phyloP scores from a whole-genome alignment of 2,888 invertebrate species.

The Morpho achilles region DNA sequence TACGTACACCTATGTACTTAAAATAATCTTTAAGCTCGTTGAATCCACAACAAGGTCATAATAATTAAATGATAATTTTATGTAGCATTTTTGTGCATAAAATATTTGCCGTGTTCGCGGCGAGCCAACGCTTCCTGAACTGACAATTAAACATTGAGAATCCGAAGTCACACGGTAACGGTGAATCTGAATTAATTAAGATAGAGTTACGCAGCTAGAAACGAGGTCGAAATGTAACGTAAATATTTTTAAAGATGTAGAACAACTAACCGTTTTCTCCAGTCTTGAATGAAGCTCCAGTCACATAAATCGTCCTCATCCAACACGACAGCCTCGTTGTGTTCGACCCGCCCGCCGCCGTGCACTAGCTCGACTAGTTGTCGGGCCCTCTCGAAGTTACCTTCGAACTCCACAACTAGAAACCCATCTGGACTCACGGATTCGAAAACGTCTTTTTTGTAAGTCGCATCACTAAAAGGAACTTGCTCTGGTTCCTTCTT shows the following conservation, averaged over 20 bases:
- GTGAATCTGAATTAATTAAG: constrained; percentile 38
- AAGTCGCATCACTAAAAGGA: constrained; percentile 62
- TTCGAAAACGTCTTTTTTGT: constrained; percentile 63
- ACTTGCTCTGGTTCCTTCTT: constrained; percentile 43
- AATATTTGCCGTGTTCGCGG: constrained; percentile 19
- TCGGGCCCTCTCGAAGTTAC: constrained; percentile 79
- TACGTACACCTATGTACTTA: too few relatives aligned
- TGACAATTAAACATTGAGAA: constrained; percentile 50
- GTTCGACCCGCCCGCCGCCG: constrained; percentile 61
- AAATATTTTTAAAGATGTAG: constrained; percentile 22
- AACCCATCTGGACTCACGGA: constrained; percentile 74
- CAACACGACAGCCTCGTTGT: constrained; percentile 66
- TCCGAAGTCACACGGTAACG: constrained; percentile 47
- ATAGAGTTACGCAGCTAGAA: constrained; percentile 47
- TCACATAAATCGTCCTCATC: constrained; percentile 80
- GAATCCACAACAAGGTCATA: not conserved
- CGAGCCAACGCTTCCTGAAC: constrained; percentile 39
- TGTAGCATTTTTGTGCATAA: constrained; percentile 18
- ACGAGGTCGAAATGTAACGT: constrained; percentile 41
- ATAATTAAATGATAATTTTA: constrained; percentile 2
- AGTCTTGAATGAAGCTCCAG: constrained; percentile 87
- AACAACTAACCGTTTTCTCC: constrained; percentile 82
- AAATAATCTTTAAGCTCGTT: not conserved
- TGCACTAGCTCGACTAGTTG: constrained; percentile 80
- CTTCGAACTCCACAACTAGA: constrained; percentile 81